Percentiles rank a stretch among this genome's conserved stretches.
These are phyloP conservation scores for Gadopsis bispinosus DNA, from an alignment of 2,797 vertebrate genomes.

Conservation along the genomic window DNA sequence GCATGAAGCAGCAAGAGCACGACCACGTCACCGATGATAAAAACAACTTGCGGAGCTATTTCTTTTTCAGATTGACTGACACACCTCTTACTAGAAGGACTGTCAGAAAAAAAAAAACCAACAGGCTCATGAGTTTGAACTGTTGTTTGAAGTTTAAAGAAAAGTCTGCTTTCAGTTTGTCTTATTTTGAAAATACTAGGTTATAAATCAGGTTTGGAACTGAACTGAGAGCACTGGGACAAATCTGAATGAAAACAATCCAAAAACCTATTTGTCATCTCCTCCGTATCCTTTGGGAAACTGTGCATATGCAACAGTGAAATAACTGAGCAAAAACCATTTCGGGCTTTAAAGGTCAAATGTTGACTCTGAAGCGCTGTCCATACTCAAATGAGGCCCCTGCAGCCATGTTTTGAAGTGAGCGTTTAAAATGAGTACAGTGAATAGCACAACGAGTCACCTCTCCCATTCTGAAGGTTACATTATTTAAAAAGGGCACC, in stretches of 20 bases:
- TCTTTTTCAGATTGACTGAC: conserved; percentile 22
- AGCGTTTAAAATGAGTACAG: conserved; percentile 74
- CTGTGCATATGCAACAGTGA: conserved; percentile 69
- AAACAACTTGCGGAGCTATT: conserved; percentile 10
- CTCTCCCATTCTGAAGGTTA: conserved; percentile 77
- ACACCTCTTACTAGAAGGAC: conserved; percentile 1
- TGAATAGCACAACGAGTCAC: conserved; percentile 72
- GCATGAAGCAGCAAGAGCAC: conserved; percentile 19
- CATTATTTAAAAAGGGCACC: conserved; percentile 74
- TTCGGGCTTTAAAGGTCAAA: conserved; percentile 80
- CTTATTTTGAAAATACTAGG: conserved; percentile 45
- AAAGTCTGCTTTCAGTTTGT: conserved; percentile 37
- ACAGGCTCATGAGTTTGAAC: not conserved
- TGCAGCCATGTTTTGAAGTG: conserved; percentile 74
- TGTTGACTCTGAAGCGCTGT: conserved; percentile 74
- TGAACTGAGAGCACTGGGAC: conserved; percentile 7
- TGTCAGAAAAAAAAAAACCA: not conserved
- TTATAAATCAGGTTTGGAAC: conserved; percentile 48
- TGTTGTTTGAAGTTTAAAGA: not conserved
- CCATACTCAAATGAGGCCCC: conserved; percentile 73
- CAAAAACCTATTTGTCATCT: conserved; percentile 62
- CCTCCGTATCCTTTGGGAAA: conserved; percentile 67
- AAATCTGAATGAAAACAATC: conserved; percentile 54
- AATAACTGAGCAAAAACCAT: conserved; percentile 66
- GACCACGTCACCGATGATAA: conserved; percentile 1